Base-by-base conservation (phyloP, 2,797 vertebrate genomes). In the Sus cebifrons region DNA sequence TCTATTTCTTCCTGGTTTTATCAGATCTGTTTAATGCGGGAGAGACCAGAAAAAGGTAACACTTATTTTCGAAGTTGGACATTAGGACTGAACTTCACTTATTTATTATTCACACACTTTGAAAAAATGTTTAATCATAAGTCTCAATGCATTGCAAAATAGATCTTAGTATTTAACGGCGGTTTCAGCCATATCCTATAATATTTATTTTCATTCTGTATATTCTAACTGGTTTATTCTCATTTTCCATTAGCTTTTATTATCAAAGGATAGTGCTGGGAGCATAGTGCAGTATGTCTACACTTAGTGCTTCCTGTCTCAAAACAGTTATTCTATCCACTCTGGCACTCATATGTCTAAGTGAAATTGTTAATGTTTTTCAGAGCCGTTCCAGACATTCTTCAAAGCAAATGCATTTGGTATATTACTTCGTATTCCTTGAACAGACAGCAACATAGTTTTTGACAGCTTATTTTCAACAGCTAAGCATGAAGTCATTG, bases 381-480 rank as follows among this genome's bases (percentile, higher is more conserved):
- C 71, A 85, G 87, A 94, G 78, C 36, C 71, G 10, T 54, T 94
- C 73, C 58, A 90, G 70, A 94, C 86, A 91, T 16, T 96, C 90
- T 92, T 95, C 81, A 86, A 84, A 92, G 87, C 52, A 95, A 96
- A 77, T 32, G 25, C 77, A 56, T 78, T 93, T 96, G 82, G 78
- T 81, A 29, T 81, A 49, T 96, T 96, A 84, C 82, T 96, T 64
- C 92, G 54, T 71, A 95, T 82, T 81, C 94, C 92, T 91, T 91
- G 89, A 95, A 83, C 49, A 96, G 81, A 95, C 68, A 92, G 85
- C 64, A 97, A 74, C 95, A 84, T 67, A 29, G 36, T 86, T 97
- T 96, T 87, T 97, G 96, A 97, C 96, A 97, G 94, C 90, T 94
- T 97, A 94, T 95, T 97, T 96, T 92, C 95, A 94, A 91, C 94